A percentile compares a stretch with the other conserved stretches of the same genome.
Conservation (phyloP, 2,113 vertebrate species). For the Oxyura jamaicensis region DNA sequence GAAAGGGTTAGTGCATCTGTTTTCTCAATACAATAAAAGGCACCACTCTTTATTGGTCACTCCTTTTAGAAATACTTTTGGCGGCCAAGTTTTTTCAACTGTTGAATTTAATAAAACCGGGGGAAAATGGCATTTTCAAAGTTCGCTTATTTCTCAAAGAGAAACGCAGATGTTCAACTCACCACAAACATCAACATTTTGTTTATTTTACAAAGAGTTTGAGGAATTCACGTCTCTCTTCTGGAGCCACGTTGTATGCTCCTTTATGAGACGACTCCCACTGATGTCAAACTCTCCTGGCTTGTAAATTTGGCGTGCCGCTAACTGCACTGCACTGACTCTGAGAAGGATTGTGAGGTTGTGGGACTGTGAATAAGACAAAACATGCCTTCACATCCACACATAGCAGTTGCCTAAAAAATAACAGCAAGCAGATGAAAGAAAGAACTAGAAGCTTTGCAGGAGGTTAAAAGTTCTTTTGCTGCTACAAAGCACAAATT, state of each 20-base stretch:
- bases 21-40: not conserved
- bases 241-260: accelerated
- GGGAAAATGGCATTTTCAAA: not conserved
- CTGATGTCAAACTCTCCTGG: not conserved
- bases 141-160: not conserved
- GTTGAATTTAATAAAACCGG: not conserved
- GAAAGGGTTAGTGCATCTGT: not conserved
- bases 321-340: not conserved
- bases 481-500: not conserved
- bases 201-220: conserved; percentile 12
- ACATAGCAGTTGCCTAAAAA: not conserved
- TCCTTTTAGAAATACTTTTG: not conserved
- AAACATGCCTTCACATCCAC: not conserved
- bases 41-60: not conserved
- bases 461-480: not conserved
- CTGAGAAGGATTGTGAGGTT: not conserved
- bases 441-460: not conserved
- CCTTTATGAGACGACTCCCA: not conserved
- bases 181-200: not conserved
- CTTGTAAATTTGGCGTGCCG: not conserved
- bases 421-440: not conserved
- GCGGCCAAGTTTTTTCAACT: not conserved
- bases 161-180: conserved; percentile 17
- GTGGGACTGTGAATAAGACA: not conserved
- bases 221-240: not conserved